Conservation (phyloP, 2,113 vertebrate genomes). For the Platycercus adscitus region DNA sequence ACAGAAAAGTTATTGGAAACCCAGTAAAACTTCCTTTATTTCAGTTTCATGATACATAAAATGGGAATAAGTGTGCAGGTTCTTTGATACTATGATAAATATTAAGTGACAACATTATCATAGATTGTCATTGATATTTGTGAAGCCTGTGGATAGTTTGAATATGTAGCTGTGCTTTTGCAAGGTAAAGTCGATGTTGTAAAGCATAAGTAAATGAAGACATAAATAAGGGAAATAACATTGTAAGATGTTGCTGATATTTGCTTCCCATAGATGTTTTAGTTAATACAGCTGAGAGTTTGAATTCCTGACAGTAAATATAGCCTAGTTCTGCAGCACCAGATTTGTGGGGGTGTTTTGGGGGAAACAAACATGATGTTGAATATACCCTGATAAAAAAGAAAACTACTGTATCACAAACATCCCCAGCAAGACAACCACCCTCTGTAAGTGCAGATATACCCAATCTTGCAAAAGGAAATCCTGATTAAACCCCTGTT, state of each 20-base stretch:
- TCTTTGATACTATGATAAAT: background rate
- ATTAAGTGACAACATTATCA: background rate
- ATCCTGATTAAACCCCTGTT: background rate
- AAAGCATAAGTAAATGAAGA: background rate
- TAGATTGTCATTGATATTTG: background rate
- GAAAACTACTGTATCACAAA: background rate
- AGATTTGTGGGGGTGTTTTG: background rate
- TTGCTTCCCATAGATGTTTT: background rate
- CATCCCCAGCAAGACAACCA: background rate
- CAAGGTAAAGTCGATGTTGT: background rate
- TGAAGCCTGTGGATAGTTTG: background rate
- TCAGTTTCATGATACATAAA: background rate
- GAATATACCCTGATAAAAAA: background rate
- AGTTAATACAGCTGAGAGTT: background rate
- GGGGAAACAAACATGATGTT: background rate
- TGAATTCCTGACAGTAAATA: background rate
- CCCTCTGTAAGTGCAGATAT: too few relatives aligned
- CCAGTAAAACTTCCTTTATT: slow-evolving; percentile 19
- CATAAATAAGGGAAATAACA: background rate
- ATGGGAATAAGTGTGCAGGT: background rate
- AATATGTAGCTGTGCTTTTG: background rate
- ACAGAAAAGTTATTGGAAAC: slow-evolving; percentile 29
- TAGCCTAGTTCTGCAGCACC: background rate
- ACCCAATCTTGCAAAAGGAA: background rate
- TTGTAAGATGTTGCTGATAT: background rate